These are phyloP conservation scores for Buathra laborator DNA, from an alignment of 2,888 invertebrate species.

Conservation along the genomic window DNA sequence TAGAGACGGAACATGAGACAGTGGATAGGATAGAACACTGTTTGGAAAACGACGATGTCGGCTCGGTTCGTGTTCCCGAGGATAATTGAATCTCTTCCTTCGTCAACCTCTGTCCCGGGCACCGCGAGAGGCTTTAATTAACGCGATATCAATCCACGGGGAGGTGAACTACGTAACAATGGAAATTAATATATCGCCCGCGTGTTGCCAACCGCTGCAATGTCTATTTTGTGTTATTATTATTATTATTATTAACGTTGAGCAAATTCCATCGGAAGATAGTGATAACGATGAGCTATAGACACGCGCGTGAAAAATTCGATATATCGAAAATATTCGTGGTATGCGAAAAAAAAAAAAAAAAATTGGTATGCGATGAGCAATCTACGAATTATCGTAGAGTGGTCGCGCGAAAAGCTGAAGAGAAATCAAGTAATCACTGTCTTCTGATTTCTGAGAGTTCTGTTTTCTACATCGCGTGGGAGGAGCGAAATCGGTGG, in stretches of 20 bases:
- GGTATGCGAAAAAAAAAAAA: background rate
- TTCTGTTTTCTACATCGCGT: background rate
- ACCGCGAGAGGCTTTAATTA: constrained; percentile 52
- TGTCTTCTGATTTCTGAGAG: background rate
- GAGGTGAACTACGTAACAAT: constrained; percentile 12
- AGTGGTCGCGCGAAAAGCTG: too few species aligned
- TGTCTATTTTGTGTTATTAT: constrained; percentile 1
- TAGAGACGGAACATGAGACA: background rate
- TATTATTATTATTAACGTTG: background rate
- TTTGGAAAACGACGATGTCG: constrained; percentile 34
- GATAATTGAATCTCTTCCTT: constrained; percentile 33
- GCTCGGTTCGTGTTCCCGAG: constrained; percentile 6
- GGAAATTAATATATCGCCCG: constrained; percentile 55
- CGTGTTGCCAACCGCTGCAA: constrained; percentile 2
- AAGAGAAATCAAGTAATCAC: background rate
- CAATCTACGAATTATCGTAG: background rate
- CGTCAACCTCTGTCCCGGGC: constrained; percentile 23
- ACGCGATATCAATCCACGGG: constrained; percentile 34
- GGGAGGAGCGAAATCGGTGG: constrained; percentile 35
- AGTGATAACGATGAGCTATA: background rate
- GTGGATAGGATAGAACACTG: background rate
- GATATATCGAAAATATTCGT: background rate
- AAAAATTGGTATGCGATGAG: background rate
- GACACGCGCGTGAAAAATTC: background rate
- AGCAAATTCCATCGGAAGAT: background rate